Percentiles rank a stretch among this genome's conserved stretches.
Evolutionary conservation across 1,140 invertebrate genomes (phyloP).

Genomic region (Bombus pascuorum): DNA sequence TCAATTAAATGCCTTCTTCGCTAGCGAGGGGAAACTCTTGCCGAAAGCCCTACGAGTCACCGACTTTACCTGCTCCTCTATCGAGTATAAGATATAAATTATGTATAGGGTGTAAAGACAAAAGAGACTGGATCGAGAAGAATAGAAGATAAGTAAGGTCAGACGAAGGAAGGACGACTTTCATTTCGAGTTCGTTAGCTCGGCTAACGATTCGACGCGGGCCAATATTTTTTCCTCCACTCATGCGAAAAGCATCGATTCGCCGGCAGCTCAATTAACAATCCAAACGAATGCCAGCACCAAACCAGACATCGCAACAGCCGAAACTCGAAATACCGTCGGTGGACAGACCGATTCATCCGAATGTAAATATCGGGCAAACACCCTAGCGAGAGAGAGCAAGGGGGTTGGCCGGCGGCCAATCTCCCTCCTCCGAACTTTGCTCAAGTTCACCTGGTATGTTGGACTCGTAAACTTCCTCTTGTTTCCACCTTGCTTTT

Average conservation of each 20-base stretch:
- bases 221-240: background rate
- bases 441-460: constrained; percentile 68
- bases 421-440: constrained; percentile 46
- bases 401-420: constrained; percentile 57
- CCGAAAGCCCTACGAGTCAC: background rate
- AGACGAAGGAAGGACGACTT: too few relatives aligned
- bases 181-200: background rate
- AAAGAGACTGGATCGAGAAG: background rate
- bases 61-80: background rate
- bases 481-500: constrained; percentile 25
- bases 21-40: background rate
- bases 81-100: too few relatives aligned
- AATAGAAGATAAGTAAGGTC: background rate
- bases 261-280: background rate
- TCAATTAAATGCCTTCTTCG: constrained; percentile 41
- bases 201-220: too few relatives aligned
- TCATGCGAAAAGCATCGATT: background rate
- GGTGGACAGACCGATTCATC: constrained; percentile 45
- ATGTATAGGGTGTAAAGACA: too few relatives aligned
- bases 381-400: constrained; percentile 17
- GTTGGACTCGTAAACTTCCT: constrained; percentile 61
- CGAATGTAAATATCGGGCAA: constrained; percentile 68
- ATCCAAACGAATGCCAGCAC: background rate
- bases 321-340: constrained; percentile 1
- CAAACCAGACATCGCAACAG: background rate